Conservation (phyloP, 2,113 vertebrate species). For the Hipposideros armiger region DNA sequence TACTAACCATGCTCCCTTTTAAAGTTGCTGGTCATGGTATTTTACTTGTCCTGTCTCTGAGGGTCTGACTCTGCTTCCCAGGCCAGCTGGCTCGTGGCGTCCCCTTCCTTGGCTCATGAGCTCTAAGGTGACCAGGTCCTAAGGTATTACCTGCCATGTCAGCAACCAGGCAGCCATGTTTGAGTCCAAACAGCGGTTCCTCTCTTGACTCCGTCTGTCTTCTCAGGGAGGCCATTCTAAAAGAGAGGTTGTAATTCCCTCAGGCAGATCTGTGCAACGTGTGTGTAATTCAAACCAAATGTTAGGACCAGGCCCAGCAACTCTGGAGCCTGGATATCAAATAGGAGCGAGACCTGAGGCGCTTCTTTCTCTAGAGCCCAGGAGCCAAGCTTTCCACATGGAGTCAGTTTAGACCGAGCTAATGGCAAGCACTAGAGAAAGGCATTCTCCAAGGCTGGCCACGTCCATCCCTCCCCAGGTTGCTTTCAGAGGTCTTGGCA, state of each 20-base stretch:
- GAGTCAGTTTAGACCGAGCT: conserved; percentile 21
- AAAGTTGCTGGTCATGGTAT: neutral
- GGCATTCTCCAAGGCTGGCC: neutral
- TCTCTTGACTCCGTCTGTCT: neutral
- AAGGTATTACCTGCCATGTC: neutral
- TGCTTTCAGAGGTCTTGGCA: conserved; percentile 54
- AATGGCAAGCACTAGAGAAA: neutral
- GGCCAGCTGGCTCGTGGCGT: neutral
- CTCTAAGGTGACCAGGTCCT: neutral
- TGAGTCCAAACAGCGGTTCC: neutral
- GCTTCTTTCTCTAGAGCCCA: neutral
- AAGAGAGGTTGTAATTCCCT: neutral
- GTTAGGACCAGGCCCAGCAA: conserved; percentile 17
- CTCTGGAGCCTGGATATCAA: neutral
- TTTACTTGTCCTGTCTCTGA: neutral
- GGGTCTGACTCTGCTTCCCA: neutral
- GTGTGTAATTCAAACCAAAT: conserved; percentile 63
- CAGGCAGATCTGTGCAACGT: neutral
- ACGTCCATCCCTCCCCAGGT: neutral
- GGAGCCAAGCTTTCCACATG: conserved; percentile 52
- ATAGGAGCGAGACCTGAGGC: conserved; percentile 2
- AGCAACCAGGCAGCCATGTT: neutral
- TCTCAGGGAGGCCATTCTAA: neutral
- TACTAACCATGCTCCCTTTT: neutral
- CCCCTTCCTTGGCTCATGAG: neutral